Base-by-base conservation (phyloP, 2,113 vertebrate species). In the Misgurnus anguillicaudatus region DNA sequence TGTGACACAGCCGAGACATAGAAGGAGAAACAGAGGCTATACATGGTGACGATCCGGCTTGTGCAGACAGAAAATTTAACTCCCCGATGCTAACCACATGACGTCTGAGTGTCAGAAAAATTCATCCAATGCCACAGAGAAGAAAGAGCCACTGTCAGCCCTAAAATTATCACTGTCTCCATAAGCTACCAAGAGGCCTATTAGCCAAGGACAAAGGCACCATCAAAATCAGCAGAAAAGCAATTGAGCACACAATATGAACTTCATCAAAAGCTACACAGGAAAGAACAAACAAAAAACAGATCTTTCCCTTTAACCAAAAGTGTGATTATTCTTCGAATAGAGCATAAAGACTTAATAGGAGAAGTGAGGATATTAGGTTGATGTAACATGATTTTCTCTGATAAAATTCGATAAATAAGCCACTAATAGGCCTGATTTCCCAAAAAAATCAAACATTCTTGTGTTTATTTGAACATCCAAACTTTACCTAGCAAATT, bases 1-100 rank as follows among this genome's bases (percentile, higher is more conserved):
- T 0, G 5, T 60, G 66, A 85, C 63, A 79, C 42, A 77, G 78
- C 70, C 65, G 65, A 76, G 48, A 70, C 16, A 78, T 47, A 60
- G 58, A 77, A 62, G 75, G 58, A 71, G 58, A 72, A 31, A 66
- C 21, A 11, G 66, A 63, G 57, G 51, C 51, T 16, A 16, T 24
- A 17, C 8, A 5, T n/a, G 51, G 45, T 31, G 63, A 36, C 70
- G 21, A 57, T 51, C 64, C 57, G 75, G 76, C 69, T 82, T 53
- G 68, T 53, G 55, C 41, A 14, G 80, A 61, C 11, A 71, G 42
- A 38, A 64, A 9, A n/a, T 38, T 17, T 41, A 53, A 62, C 60
- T 53, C 63, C 72, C 24, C 70, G 68, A 14, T 13, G n/a, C 53
- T 58, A 75, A 70, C 73, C 57, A 64, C 57, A 53, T 42, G 55